Evolutionary conservation across 2,113 vertebrate genomes (phyloP).

Genomic region (Cepphus grylle): DNA sequence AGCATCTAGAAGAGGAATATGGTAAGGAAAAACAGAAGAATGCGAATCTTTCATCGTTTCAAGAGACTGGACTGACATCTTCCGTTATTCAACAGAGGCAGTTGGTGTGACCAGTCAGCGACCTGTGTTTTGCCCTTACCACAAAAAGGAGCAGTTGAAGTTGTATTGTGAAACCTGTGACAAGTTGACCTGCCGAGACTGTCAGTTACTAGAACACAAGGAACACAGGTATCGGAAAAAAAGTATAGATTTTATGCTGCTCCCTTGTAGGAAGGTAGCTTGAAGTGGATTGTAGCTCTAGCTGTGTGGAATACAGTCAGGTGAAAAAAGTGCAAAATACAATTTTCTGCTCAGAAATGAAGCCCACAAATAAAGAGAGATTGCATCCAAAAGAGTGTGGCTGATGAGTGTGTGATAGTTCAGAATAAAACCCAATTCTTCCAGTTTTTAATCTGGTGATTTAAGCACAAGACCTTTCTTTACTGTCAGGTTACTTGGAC

Average conservation of each 20-base stretch:
- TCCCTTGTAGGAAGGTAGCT: not conserved
- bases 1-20: not conserved
- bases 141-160: slow-evolving; percentile 96
- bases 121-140: slow-evolving; percentile 93
- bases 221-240: slow-evolving; percentile 88
- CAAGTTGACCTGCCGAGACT: slow-evolving; percentile 93
- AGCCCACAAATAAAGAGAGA: not conserved
- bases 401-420: not conserved
- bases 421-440: not conserved
- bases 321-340: not conserved
- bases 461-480: not conserved
- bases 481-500: not conserved
- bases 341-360: not conserved
- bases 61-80: not conserved
- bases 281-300: not conserved
- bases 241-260: not conserved
- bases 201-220: slow-evolving; percentile 95
- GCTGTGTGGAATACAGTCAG: not conserved
- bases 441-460: not conserved
- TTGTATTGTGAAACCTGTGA: slow-evolving; percentile 98
- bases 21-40: not conserved
- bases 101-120: slow-evolving; percentile 87
- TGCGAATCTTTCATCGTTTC: not conserved
- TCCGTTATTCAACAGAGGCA: slow-evolving; percentile 75
- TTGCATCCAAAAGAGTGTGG: not conserved